Percentiles rank a stretch among this genome's conserved stretches.
Evolutionary conservation across 2,113 vertebrate genomes (phyloP).

Genomic region (Campylorhamphus procurvoides): DNA sequence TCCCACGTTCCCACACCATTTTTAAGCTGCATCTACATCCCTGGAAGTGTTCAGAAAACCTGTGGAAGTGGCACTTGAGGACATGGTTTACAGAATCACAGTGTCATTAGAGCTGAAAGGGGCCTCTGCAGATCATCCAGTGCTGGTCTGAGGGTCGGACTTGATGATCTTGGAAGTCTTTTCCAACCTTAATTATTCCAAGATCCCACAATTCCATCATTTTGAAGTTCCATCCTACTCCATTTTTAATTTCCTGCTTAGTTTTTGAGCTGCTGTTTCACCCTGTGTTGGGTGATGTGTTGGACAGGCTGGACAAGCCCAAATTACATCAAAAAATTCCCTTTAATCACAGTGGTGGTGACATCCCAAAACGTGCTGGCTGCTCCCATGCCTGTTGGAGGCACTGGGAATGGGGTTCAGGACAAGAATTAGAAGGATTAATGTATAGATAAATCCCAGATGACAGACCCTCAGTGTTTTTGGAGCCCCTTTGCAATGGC

Average conservation of each 20-base stretch:
- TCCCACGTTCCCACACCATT: neutral
- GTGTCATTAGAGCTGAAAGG: no score
- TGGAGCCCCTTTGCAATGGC: no score
- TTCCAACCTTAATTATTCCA: no score
- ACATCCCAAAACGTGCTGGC: neutral
- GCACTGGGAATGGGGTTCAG: neutral
- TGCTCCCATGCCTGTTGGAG: neutral
- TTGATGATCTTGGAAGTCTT: no score
- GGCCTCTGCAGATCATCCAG: no score
- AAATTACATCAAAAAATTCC: neutral
- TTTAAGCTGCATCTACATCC: neutral
- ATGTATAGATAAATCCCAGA: neutral
- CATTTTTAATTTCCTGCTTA: neutral
- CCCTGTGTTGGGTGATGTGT: neutral
- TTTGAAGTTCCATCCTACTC: neutral
- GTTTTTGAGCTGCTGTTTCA: neutral
- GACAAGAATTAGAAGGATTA: neutral
- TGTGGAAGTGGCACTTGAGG: no score
- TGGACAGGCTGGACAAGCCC: neutral
- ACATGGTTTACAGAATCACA: no score
- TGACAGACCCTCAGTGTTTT: no score
- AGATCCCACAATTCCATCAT: neutral
- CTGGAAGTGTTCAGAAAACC: no score
- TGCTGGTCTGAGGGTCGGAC: no score
- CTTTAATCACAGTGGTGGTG: neutral